These are phyloP conservation scores for Phoeniculus purpureus DNA, from an alignment of 2,797 vertebrate species.

Conservation along the genomic window DNA sequence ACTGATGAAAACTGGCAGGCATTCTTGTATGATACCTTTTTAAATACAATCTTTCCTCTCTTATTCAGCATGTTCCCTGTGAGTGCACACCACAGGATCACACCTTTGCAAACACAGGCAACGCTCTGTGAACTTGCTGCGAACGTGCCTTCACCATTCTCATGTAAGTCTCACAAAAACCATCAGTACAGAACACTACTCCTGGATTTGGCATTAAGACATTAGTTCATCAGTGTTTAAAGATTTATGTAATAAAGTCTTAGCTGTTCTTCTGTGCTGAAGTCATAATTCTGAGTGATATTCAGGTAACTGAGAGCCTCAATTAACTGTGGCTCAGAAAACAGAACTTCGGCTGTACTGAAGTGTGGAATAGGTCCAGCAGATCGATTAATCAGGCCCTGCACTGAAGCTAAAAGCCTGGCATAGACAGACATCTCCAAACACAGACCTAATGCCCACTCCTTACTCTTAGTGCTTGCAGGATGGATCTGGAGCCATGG, in stretches of 20 bases:
- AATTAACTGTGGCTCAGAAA: slow-evolving; percentile 59
- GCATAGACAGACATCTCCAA: slow-evolving; percentile 10
- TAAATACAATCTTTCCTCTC: background rate
- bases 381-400: slow-evolving; percentile 43
- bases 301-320: slow-evolving; percentile 49
- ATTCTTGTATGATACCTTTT: background rate
- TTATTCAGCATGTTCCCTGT: background rate
- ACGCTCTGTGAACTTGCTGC: background rate
- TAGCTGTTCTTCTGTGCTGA: slow-evolving; percentile 30
- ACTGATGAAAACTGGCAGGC: background rate
- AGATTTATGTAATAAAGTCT: slow-evolving; percentile 48
- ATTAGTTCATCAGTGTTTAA: slow-evolving; percentile 55
- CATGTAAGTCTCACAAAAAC: background rate
- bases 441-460: background rate
- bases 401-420: slow-evolving; percentile 46
- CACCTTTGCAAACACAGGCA: background rate
- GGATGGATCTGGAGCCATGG: background rate
- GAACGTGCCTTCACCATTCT: background rate
- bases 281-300: slow-evolving; percentile 50
- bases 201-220: slow-evolving; percentile 17
- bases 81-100: background rate
- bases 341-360: background rate
- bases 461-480: background rate
- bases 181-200: background rate
- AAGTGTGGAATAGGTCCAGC: slow-evolving; percentile 47